A percentile compares a stretch with the other conserved stretches of the same genome.
phyloP scores from a whole-genome alignment of 2,113 vertebrate species.

The Calidris pygmaea region DNA sequence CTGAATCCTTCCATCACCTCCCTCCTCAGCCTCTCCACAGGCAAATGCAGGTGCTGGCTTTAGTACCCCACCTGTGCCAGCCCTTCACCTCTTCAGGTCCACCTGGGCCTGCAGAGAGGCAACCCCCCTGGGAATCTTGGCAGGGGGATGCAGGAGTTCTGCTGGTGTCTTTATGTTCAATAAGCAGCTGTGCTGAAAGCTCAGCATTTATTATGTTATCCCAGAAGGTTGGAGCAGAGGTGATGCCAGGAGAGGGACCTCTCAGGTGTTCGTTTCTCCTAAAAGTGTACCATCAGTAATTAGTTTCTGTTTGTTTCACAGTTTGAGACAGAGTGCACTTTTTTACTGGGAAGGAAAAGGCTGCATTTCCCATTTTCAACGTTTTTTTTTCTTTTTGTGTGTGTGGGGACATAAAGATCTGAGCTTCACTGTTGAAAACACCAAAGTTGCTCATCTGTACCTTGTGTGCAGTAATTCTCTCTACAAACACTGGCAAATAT shows the following conservation, averaged over 20 bases:
- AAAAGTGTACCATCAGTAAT: not conserved
- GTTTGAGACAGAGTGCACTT: not conserved
- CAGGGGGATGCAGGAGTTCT: not conserved
- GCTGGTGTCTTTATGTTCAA: not conserved
- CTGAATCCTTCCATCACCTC: not conserved
- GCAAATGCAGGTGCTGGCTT: not conserved
- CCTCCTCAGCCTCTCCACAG: fast-evolving
- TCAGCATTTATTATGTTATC: not conserved
- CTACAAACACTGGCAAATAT: not conserved
- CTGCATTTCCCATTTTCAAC: not conserved
- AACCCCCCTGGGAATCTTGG: not conserved
- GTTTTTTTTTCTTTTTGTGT: not conserved
- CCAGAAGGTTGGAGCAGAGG: not conserved
- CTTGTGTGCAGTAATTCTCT: not conserved
- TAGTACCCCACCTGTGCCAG: not conserved
- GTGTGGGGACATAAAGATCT: not conserved
- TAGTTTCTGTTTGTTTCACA: not conserved
- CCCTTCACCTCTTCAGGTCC: not conserved
- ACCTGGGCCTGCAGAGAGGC: not conserved
- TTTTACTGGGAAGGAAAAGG: not conserved
- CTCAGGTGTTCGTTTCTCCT: not conserved
- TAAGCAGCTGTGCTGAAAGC: not conserved
- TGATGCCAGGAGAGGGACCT: fast-evolving
- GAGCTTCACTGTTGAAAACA: not conserved
- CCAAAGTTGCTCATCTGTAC: not conserved